Conservation (phyloP, 2,888 invertebrate species). For the Sylvicola cinctus region DNA sequence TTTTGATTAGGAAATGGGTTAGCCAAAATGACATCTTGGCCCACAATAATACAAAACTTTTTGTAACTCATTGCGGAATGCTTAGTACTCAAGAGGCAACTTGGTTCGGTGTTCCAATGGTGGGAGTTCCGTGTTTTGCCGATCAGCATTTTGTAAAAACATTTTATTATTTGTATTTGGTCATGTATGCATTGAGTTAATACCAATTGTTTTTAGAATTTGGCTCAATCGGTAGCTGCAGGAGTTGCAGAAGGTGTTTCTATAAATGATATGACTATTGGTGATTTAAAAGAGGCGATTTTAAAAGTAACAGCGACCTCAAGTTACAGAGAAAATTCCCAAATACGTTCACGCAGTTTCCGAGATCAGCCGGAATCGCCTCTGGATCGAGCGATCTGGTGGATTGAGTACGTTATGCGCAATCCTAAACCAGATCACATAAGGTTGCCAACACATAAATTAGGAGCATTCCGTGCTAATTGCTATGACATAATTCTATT, state of each 20-base stretch:
- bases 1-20: slow-evolving; percentile 26
- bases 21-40: slow-evolving; percentile 21
- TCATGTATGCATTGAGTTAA: neutral
- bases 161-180: neutral
- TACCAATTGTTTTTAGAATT: neutral
- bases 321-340: slow-evolving; percentile 1
- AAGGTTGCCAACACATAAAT: neutral
- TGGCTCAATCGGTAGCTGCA: neutral
- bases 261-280: neutral
- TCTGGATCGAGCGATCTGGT: slow-evolving; percentile 5
- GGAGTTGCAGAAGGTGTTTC: slow-evolving; percentile 1
- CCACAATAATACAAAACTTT: slow-evolving; percentile 13
- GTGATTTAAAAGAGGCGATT: neutral
- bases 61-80: slow-evolving; percentile 17
- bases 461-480: neutral
- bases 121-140: slow-evolving; percentile 15
- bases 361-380: slow-evolving; percentile 4
- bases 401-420: slow-evolving; percentile 5
- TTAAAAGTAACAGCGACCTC: neutral
- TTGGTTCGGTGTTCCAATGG: slow-evolving; percentile 16
- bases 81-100: slow-evolving; percentile 17
- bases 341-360: slow-evolving; percentile 2
- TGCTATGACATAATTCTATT: too few species aligned
- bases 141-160: slow-evolving; percentile 12
- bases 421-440: slow-evolving; percentile 2